Base-by-base conservation (phyloP, 1,140 invertebrate genomes). In the Trachymyrmex cornetzi region DNA sequence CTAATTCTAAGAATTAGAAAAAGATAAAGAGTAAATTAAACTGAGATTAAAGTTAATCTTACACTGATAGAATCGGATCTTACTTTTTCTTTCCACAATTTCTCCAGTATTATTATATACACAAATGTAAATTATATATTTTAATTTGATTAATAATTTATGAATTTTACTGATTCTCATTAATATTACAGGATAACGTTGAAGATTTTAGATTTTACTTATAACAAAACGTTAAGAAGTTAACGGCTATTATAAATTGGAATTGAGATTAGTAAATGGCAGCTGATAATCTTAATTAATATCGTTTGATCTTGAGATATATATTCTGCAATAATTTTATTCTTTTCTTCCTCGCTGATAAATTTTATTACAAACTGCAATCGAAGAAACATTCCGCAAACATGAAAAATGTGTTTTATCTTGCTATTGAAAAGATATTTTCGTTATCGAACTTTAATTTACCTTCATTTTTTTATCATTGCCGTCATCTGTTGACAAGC, bases 351-450 rank as follows among this genome's bases (percentile, higher is more conserved):
- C 0, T 72, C 22, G 19, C 27, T 44, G 72, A 61, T 61, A 14
- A 82, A 0, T 48, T 82, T 59, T 11, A 61, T n/a, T 59, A 50
- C 19, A n/a, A 84, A 61, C 12, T 59, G 66, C 24, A 27, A 84
- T 16, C 34, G 6, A 22, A 72, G 24, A 59, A 11, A 61, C 30
- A 34, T 82, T 34, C 4, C 2, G 3, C 3, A 53, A n/a, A 9
- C 24, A 67, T 24, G 63, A 67, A 67, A 50, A 38, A 82, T 22
- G 22, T 55, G 4, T 44, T 19, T n/a, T 69, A 38, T 74, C 69
- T 34, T 50, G 16, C 30, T 16, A 38, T 81, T 27, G 22, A 44
- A 16, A 81, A 38, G 14, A 59, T 34, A 34, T 34, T 12, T 27
- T 14, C 30, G 6, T 59, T n/a, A 7, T 72, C 44, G 38, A 61